phyloP scores from a whole-genome alignment of 1,140 invertebrate species.

The Brachionus asplanchnoidis region DNA sequence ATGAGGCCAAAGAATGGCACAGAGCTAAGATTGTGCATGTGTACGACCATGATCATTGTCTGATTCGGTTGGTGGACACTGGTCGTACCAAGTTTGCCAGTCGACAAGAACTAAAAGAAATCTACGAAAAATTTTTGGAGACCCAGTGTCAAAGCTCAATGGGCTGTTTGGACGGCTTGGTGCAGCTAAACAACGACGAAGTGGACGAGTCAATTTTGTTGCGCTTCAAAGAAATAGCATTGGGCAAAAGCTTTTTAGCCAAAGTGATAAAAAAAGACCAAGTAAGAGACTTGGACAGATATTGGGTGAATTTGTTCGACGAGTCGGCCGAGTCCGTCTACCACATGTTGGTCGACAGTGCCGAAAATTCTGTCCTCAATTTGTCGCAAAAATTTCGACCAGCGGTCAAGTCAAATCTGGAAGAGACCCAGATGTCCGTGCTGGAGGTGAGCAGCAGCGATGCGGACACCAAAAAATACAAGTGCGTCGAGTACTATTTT shows the following conservation, averaged over 20 bases:
- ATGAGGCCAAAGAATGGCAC: background rate
- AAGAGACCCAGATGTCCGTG: constrained; percentile 8
- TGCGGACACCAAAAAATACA: background rate
- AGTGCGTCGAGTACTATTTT: background rate
- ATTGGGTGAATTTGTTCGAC: constrained; percentile 23
- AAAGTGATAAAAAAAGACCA: background rate
- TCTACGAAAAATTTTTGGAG: constrained; percentile 19
- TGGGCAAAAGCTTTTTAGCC: background rate
- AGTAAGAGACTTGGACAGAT: background rate
- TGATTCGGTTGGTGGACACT: constrained; percentile 5
- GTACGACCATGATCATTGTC: background rate
- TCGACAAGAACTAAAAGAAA: background rate
- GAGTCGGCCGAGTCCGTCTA: constrained; percentile 23
- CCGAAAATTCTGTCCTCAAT: background rate
- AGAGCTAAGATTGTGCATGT: constrained; percentile 12
- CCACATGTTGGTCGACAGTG: background rate
- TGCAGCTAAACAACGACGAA: background rate
- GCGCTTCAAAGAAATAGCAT: constrained; percentile 19
- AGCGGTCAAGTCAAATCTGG: background rate
- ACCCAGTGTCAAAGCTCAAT: background rate
- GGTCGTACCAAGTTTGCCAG: background rate
- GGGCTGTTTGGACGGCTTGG: constrained; percentile 5
- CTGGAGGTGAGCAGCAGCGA: background rate
- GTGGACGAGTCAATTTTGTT: background rate
- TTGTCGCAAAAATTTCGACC: constrained; percentile 17